Conservation (phyloP, 2,888 invertebrate genomes). For the Boloria selene region DNA sequence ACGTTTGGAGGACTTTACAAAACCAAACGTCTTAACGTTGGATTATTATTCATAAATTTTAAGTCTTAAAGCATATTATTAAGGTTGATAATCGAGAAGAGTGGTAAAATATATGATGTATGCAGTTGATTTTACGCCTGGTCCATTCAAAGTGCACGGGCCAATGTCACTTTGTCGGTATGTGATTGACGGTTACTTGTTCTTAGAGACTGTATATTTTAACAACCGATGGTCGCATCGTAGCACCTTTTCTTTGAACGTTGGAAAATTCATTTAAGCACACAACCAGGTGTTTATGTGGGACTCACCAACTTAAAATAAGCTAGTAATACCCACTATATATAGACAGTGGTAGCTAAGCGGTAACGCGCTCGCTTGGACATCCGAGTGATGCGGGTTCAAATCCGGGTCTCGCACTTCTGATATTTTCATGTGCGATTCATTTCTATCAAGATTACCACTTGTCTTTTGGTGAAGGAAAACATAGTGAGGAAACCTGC, state of each 20-base stretch:
- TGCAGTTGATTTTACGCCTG: conserved; percentile 42
- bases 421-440: too few species aligned
- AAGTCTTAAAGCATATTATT: conserved; percentile 7
- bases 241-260: background rate
- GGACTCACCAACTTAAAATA: too few species aligned
- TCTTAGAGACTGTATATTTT: conserved; percentile 15
- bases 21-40: conserved; percentile 21
- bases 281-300: too few species aligned
- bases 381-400: too few species aligned
- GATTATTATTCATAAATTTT: conserved; percentile 27
- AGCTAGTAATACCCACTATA: too few species aligned
- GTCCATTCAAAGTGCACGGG: conserved; percentile 43
- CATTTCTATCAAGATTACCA: too few species aligned
- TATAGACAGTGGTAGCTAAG: too few species aligned
- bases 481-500: too few species aligned
- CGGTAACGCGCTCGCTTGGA: too few species aligned
- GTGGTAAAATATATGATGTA: conserved; percentile 38
- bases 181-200: conserved; percentile 43
- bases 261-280: too few species aligned
- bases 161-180: conserved; percentile 50
- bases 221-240: conserved; percentile 4
- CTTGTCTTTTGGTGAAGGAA: too few species aligned
- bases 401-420: too few species aligned
- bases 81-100: conserved; percentile 26
- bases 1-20: conserved; percentile 34